Percentiles rank a stretch among this genome's conserved stretches.
These are phyloP conservation scores for Tethea ocularis DNA, from an alignment of 2,888 invertebrate species.

Conservation along the genomic window DNA sequence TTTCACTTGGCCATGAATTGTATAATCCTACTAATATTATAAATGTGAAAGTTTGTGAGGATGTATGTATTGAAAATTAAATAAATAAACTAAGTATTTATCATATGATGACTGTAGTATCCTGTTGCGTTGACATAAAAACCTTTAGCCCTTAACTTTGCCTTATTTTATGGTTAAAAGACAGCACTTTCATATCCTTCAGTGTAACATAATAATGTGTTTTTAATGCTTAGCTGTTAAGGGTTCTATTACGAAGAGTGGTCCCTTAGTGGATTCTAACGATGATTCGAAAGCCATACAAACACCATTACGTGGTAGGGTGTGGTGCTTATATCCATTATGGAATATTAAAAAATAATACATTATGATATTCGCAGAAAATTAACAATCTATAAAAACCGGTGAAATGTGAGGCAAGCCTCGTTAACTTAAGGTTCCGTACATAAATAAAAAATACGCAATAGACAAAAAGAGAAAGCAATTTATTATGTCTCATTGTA, in stretches of 20 bases:
- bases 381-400: not conserved
- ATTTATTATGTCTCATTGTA: no score
- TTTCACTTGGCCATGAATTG: no score
- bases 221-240: slow-evolving; percentile 10
- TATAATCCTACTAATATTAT: no score
- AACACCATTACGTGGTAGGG: slow-evolving; percentile 42
- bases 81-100: no score
- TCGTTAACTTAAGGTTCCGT: no score
- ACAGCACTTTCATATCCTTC: not conserved
- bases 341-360: slow-evolving; percentile 38
- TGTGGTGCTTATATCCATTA: slow-evolving; percentile 46
- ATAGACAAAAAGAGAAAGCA: no score
- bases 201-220: slow-evolving; percentile 5
- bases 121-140: no score
- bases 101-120: no score
- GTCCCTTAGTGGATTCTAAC: slow-evolving; percentile 21
- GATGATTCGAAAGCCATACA: slow-evolving; percentile 33
- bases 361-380: slow-evolving; percentile 15
- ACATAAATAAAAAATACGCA: no score
- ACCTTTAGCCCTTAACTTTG: not conserved
- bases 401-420: no score
- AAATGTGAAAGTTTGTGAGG: no score
- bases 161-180: not conserved
- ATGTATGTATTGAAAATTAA: no score
- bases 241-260: slow-evolving; percentile 30